phyloP scores from a whole-genome alignment of 2,113 vertebrate species.

The Marmota monax region DNA sequence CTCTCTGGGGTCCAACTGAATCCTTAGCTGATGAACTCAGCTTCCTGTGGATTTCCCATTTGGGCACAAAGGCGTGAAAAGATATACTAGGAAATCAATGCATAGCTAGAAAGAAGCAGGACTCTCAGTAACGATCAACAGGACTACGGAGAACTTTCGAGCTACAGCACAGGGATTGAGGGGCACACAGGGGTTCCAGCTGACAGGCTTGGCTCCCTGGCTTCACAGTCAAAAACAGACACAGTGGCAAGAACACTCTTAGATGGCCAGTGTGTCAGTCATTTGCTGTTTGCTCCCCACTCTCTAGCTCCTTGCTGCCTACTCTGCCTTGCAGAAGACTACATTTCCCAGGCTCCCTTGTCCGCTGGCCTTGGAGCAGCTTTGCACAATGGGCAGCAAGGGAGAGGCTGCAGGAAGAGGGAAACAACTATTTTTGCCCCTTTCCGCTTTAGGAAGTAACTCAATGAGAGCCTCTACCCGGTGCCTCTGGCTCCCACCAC shows the following conservation, averaged over 20 bases:
- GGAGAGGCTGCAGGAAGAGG: neutral
- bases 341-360: neutral
- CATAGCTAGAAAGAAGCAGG: neutral
- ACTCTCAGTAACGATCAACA: accelerated
- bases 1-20: neutral
- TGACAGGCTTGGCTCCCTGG: neutral
- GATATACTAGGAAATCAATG: neutral
- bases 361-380: too few species aligned
- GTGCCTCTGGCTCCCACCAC: neutral
- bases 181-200: neutral
- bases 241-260: neutral
- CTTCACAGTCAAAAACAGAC: neutral
- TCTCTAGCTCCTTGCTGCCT: neutral
- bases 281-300: neutral
- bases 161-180: neutral
- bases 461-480: neutral
- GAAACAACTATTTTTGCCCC: neutral
- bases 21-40: neutral
- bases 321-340: neutral
- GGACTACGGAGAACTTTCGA: neutral
- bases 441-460: neutral
- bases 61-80: neutral
- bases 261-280: accelerated
- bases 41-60: neutral
- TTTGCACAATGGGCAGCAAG: neutral